Percentiles rank a stretch among this genome's conserved stretches.
Evolutionary conservation across 2,888 invertebrate species (phyloP).

Genomic region (Carabus problematicus): DNA sequence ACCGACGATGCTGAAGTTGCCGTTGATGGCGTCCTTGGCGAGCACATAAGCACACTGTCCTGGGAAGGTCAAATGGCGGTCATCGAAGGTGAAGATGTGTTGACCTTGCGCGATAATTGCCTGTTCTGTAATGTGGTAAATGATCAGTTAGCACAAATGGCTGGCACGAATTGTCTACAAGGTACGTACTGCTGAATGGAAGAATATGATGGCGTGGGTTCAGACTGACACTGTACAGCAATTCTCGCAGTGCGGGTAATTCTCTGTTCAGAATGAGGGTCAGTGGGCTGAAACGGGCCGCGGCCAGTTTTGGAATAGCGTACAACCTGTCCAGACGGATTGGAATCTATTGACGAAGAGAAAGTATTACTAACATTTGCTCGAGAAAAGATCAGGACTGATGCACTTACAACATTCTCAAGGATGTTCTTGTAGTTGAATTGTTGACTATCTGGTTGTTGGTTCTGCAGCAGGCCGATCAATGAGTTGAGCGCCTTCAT

Average conservation of each 20-base stretch:
- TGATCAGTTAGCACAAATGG: no score
- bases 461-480: conserved; percentile 58
- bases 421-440: conserved; percentile 55
- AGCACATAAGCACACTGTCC: conserved; percentile 86
- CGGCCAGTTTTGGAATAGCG: conserved; percentile 65
- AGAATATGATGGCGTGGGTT: conserved; percentile 67
- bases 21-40: conserved; percentile 82
- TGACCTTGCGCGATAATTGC: conserved; percentile 80
- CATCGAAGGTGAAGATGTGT: conserved; percentile 90
- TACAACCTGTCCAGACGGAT: conserved; percentile 57
- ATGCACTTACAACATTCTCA: conserved; percentile 50
- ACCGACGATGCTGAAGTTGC: conserved; percentile 83
- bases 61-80: conserved; percentile 78
- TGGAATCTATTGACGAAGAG: conserved; percentile 50
- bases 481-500: conserved; percentile 67
- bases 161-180: no score
- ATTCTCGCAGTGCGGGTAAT: conserved; percentile 62
- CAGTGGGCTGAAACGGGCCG: conserved; percentile 67
- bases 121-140: conserved; percentile 64
- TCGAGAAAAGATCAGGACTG: conserved; percentile 14
- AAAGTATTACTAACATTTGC: conserved; percentile 40
- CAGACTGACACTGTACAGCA: conserved; percentile 63
- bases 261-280: conserved; percentile 68
- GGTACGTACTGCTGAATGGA: conserved; percentile 67
- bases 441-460: conserved; percentile 53